Evolutionary conservation across 2,113 vertebrate genomes (phyloP), one percentile per base, ranked within the genome.

Genomic region (Promerops cafer): DNA sequence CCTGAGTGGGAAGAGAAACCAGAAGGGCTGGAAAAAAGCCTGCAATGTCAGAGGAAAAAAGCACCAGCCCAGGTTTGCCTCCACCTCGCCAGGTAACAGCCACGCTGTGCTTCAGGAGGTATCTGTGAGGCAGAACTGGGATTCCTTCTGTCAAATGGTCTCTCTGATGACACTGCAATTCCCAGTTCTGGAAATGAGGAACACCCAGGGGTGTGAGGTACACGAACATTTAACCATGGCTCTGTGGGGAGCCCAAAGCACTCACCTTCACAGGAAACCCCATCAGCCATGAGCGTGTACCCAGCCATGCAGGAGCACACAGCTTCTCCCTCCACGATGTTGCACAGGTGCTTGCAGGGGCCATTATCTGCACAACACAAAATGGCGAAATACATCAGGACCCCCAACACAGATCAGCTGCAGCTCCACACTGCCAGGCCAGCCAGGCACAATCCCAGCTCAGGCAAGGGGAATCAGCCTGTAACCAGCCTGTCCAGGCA

Each of bases 261-360:
- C 92, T 82, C 21, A 89, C 99, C 99, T 98, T 99, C 98, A 95
- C 99, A 99, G 9, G 95, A 98, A 83, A 88, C 83, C 7, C 98
- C 98, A 11, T 99, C 98, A 9, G 97, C 94, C 98, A 98, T 98
- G 90, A 99, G 96, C 0, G 97, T 98, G 35, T 98, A 99, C 11
- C 99, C 99, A 9, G 98, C 95, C 80, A 98, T 98, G 93, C 99
- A 99, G 84, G 99, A 99, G 84, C 99, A 99, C 42, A 75, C 95
- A 6, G 95, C 97, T 0, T 69, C 83, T 35, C 97, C 98, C 33
- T 93, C 97, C 44, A 97, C 68, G 10, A 83, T 30, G 6, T 9
- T 72, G 94, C 99, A 99, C 42, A 97, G 95, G 74, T 99, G 99
- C 90, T 98, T 98, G 96, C 99, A 99, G 35, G 96, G 98, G 9